Conservation (phyloP, 2,888 invertebrate genomes). For the Graphium colonna region DNA sequence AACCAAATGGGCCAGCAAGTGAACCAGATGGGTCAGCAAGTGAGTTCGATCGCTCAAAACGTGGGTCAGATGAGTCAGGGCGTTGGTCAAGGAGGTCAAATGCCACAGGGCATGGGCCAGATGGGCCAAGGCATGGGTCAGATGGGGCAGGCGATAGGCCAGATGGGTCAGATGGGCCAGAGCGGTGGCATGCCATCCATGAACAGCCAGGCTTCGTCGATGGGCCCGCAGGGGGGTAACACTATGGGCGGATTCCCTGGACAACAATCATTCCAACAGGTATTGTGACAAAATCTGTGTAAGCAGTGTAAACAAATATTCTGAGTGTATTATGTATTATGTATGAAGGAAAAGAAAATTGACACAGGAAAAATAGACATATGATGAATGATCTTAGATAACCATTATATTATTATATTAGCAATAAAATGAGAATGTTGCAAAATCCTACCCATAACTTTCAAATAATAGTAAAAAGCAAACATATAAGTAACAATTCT, state of each 20-base stretch:
- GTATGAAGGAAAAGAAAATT: too few species aligned
- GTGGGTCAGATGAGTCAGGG: slow-evolving; percentile 74
- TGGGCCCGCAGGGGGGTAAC: slow-evolving; percentile 73
- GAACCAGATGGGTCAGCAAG: slow-evolving; percentile 69
- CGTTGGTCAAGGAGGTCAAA: slow-evolving; percentile 65
- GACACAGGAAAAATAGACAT: too few species aligned
- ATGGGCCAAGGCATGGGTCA: slow-evolving; percentile 71
- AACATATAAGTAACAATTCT: neutral
- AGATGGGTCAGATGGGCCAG: slow-evolving; percentile 78
- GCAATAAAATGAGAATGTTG: too few species aligned
- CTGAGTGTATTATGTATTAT: too few species aligned
- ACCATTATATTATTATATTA: too few species aligned
- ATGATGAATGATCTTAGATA: too few species aligned
- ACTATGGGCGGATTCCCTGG: slow-evolving; percentile 77
- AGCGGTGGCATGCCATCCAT: slow-evolving; percentile 67
- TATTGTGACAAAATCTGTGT: too few species aligned
- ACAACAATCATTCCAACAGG: slow-evolving; percentile 77
- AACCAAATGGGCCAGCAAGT: slow-evolving; percentile 76
- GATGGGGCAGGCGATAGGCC: slow-evolving; percentile 75
- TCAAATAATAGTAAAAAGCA: neutral
- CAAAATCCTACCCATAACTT: too few species aligned
- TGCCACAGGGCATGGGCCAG: slow-evolving; percentile 67
- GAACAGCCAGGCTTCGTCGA: slow-evolving; percentile 71
- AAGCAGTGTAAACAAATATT: too few species aligned
- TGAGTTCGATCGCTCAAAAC: slow-evolving; percentile 66